Base-by-base conservation (phyloP, 2,113 vertebrate genomes). In the Stegastes partitus region DNA sequence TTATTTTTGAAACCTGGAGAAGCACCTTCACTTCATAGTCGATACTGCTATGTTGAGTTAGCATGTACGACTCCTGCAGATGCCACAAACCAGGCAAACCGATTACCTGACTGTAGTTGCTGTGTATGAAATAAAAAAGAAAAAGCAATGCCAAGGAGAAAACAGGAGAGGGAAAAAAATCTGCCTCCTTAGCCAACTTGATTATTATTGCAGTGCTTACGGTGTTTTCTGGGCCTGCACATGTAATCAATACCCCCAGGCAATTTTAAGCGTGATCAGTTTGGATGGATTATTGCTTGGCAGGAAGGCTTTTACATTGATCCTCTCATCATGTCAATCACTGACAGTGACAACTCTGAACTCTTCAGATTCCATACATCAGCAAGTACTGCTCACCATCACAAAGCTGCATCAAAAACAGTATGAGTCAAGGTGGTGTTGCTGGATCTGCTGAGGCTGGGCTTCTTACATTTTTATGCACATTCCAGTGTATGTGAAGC, bases 281-380 rank as follows among this genome's bases (percentile, higher is more conserved):
- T 92, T 91, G 87, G 88, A 92, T 90, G 90, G 91, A 93, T 93
- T 93, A 93, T 93, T 91, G 90, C 92, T 91, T 85, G 89, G 88
- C 88, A 91, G 88, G 63, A 74, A 87, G 87, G 87, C 68, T 91
- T 93, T 90, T 84, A 49, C 80, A 94, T 94, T 88, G 93, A 94
- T 93, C 88, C 80, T 74, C 76, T 78, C 90, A 88, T 93, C 90
- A 92, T 92, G 92, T 93, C 93, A 91, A 91, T 94, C 92, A 91
- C 86, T 79, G 81, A 83, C 85, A 85, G 68, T 82, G 86, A 90
- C 89, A 90, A 86, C 78, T 84, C 79, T 64, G 54, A 91, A 91
- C 87, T 93, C 91, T 74, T 88, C 79, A 91, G 81, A 85, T 89
- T 89, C 84, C 72, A 78, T 70, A 90, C 87, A 89, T 91, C 89